Percentiles rank a stretch among this genome's conserved stretches.
Conservation (phyloP, 2,888 invertebrate species). For the Elysia crispata region DNA sequence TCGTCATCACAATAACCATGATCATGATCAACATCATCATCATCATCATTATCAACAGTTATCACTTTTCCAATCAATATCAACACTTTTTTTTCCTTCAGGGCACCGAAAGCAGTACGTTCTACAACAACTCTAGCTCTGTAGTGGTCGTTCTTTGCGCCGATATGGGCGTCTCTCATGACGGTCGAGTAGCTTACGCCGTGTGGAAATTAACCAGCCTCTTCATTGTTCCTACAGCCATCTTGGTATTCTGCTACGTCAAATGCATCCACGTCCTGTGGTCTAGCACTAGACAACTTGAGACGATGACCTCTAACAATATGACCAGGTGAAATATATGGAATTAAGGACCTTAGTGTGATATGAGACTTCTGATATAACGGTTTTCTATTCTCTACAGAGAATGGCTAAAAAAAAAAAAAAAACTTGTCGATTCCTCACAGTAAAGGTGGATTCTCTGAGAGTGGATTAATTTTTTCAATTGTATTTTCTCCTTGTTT, state of each 20-base stretch:
- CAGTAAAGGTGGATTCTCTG: too few species aligned
- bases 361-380: neutral
- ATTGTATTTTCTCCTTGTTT: too few species aligned
- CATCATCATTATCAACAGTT: neutral
- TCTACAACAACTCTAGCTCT: constrained; percentile 59
- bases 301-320: constrained; percentile 66
- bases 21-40: neutral
- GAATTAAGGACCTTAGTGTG: too few species aligned
- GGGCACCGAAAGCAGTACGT: constrained; percentile 58
- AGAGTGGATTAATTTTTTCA: too few species aligned
- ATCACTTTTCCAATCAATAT: neutral
- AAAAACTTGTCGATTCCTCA: too few species aligned
- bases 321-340: constrained; percentile 36
- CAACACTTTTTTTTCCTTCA: constrained; percentile 34
- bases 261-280: constrained; percentile 77
- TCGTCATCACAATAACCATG: too few species aligned
- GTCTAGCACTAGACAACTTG: constrained; percentile 76
- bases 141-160: constrained; percentile 59
- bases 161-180: constrained; percentile 52
- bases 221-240: constrained; percentile 73
- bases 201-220: constrained; percentile 75
- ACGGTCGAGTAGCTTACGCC: constrained; percentile 63
- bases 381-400: neutral
- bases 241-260: constrained; percentile 76
- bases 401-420: too few species aligned